These are phyloP conservation scores for Metaphire vulgaris DNA, from an alignment of 1,140 invertebrate genomes.

Conservation along the genomic window DNA sequence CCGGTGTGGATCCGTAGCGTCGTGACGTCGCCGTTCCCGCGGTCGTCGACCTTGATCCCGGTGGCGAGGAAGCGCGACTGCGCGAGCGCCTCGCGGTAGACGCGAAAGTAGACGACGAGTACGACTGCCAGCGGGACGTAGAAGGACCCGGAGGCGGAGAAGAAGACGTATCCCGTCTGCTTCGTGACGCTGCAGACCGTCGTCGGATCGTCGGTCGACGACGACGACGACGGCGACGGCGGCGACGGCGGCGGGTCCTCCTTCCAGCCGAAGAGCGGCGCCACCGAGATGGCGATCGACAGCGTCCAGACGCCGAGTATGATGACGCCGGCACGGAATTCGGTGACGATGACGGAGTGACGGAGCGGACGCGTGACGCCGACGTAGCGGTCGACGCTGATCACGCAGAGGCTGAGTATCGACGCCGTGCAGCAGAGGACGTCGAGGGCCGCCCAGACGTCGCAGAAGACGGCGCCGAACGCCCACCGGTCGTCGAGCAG, in stretches of 20 bases:
- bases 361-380: slow-evolving; percentile 48
- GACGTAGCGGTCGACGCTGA: slow-evolving; percentile 79
- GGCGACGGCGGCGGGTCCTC: slow-evolving; percentile 31
- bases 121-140: slow-evolving; percentile 55
- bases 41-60: slow-evolving; percentile 34
- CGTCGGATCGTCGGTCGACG: slow-evolving; percentile 30
- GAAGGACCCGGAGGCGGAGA: slow-evolving; percentile 54
- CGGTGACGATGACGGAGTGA: slow-evolving; percentile 55
- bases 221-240: slow-evolving; percentile 36
- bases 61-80: slow-evolving; percentile 40
- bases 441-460: slow-evolving; percentile 69
- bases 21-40: slow-evolving; percentile 46
- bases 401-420: slow-evolving; percentile 94
- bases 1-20: slow-evolving; percentile 60
- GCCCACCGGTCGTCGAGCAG: slow-evolving; percentile 43
- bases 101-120: slow-evolving; percentile 53
- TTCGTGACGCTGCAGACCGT: slow-evolving; percentile 49
- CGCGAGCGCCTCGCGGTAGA: slow-evolving; percentile 48
- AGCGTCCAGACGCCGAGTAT: slow-evolving; percentile 57
- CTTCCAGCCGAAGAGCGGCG: slow-evolving; percentile 55
- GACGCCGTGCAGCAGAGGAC: slow-evolving; percentile 90
- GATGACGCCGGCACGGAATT: slow-evolving; percentile 53
- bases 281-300: slow-evolving; percentile 57
- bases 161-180: slow-evolving; percentile 54
- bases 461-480: slow-evolving; percentile 48